Evolutionary conservation across 2,797 vertebrate genomes (phyloP), one percentile per base, ranked within the genome.

Genomic region (Busarellus nigricollis): DNA sequence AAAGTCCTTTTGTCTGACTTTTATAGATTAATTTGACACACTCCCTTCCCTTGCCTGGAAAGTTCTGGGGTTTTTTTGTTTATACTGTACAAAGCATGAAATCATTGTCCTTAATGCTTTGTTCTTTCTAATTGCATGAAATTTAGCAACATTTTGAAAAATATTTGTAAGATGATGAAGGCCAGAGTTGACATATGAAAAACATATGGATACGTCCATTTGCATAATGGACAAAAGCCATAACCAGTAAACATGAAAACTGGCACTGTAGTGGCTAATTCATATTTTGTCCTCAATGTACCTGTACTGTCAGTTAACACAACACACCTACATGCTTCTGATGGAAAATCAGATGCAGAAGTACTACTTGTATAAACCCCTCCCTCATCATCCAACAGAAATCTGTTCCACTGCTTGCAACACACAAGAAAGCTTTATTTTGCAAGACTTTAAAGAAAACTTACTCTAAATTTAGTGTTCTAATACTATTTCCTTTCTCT

Each of bases 71-170:
- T 5, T 87, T 84, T 84, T 89, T 88, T 92, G 89, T 94, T 95
- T 93, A 81, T 93, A 70, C 61, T 83, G 88, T 59, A 66, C 24
- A 73, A 78, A 91, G 73, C 78, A 91, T 87, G 54, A 96, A 84
- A 93, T 94, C 87, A 66, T 61, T 79, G 58, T 83, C 62, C 95
- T 89, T 94, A 65, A 66, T 88, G 63, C 80, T 97, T 96, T 93
- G 77, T 94, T 97, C 94, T 95, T 63, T 74, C 70, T 81, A 95
- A 69, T 14, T 93, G 61, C 79, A 77, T 84, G 91, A 95, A 96
- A 89, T 76, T 95, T 45, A 93, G 66, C 89, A 83, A 88, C 65
- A 54, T 94, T 93, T 96, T 67, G 11, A 87, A 90, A 84, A n/a
- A 66, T 78, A 93, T 83, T 97, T 95, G 47, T 67, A 61, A 49